A percentile compares a stretch with the other conserved stretches of the same genome.
Conservation (phyloP, 2,888 invertebrate species). For the Nineta flava region DNA sequence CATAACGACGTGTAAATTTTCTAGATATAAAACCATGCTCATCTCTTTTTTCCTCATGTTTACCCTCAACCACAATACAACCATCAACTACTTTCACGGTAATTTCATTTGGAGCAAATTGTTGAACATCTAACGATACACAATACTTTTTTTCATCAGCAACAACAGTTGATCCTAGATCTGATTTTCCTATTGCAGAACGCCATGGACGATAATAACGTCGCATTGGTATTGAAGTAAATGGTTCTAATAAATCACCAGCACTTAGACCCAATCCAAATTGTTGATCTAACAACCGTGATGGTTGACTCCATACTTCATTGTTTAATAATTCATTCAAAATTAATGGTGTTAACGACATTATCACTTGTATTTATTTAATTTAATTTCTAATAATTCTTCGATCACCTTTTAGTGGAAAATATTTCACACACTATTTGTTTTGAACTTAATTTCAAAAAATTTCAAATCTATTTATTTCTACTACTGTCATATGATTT, state of each 20-base stretch:
- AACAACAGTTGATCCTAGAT: conserved; percentile 35
- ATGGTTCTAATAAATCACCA: conserved; percentile 29
- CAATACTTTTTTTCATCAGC: conserved; percentile 51
- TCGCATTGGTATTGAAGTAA: conserved; percentile 5
- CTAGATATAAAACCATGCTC: conserved; percentile 60
- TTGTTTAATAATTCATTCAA: no score
- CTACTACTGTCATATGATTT: no score
- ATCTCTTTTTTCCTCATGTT: conserved; percentile 59
- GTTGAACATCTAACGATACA: conserved; percentile 58
- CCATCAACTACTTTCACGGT: conserved; percentile 58
- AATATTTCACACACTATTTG: no score
- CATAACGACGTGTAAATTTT: conserved; percentile 58
- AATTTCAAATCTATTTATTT: no score
- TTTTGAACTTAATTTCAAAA: no score
- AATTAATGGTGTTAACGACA: no score
- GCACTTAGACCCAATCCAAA: conserved; percentile 34
- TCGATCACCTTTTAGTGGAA: no score
- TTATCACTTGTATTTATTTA: no score
- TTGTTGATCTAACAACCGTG: conserved; percentile 34
- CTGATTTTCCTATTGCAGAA: conserved; percentile 31
- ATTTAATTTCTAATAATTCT: no score
- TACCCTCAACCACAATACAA: conserved; percentile 57
- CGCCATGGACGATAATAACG: conserved; percentile 31
- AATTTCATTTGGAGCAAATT: conserved; percentile 65
- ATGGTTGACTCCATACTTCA: conserved; percentile 19